Evolutionary conservation across 2,888 invertebrate genomes (phyloP), one percentile per base, ranked within the genome.

Genomic region (Scaptomyza caliginosa): DNA sequence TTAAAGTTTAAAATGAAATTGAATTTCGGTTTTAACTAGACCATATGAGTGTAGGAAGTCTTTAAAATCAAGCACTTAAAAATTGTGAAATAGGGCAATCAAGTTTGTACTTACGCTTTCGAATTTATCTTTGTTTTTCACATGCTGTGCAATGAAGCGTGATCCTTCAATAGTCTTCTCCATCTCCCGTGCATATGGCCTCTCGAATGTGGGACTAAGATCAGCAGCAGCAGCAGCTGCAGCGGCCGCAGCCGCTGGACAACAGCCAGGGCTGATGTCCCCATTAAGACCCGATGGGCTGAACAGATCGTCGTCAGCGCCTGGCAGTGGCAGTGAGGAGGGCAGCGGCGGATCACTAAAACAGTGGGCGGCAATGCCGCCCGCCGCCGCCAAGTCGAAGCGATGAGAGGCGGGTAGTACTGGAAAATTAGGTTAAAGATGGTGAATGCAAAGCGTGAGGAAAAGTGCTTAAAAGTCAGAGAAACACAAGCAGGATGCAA

Each of bases 141-240:
- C 96, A 92, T 98, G 98, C 92, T 98, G 98, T 90, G 97, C 97
- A 92, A 98, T 97, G 92, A 98, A 98, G 89, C 96, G 95, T 77
- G 97, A 96, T 86, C 97, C 97, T 90, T 96, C 96, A 92, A 97
- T 95, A 88, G 97, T 96, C 92, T 96, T 96, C 92, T 97, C 97
- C 94, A 97, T 95, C 92, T 96, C 96, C 90, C 95, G 94, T 77
- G 96, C 93, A 83, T 94, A 94, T 69, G 95, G 94, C 91, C 96
- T 95, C 88, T 96, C 96, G 91, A 96, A 95, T 85, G 96, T 95
- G 72, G 96, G 96, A 92, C 96, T 96, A 55, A 93, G 92, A 86
- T 94, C 94, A 46, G 86, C 82, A 8, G 79, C 79, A 13, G 79
- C 83, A 7, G 74, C 69, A 13, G 75, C 74, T 8, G 75, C 75